These are phyloP conservation scores for Iguana delicatissima DNA, from an alignment of 2,797 vertebrate species.

Conservation along the genomic window DNA sequence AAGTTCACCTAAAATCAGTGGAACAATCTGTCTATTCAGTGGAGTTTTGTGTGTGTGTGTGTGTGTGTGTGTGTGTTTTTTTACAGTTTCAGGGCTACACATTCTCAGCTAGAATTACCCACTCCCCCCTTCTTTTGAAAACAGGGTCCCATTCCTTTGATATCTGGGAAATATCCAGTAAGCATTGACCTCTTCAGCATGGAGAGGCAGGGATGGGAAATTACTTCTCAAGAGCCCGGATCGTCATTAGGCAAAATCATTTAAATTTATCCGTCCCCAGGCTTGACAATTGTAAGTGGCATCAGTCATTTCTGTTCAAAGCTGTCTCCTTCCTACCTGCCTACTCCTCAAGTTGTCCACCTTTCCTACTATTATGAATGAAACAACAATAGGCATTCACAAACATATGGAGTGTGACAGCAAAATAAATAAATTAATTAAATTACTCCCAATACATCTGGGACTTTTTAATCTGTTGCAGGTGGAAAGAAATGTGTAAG, in stretches of 20 bases:
- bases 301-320: neutral
- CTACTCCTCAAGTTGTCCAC: conserved; percentile 48
- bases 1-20: neutral
- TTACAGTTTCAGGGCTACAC: neutral
- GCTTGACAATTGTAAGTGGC: neutral
- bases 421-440: conserved; percentile 45
- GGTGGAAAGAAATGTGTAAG: conserved; percentile 69
- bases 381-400: conserved; percentile 42
- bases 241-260: neutral
- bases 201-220: neutral
- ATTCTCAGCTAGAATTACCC: neutral
- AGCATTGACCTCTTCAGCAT: neutral
- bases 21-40: neutral
- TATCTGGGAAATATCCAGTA: neutral
- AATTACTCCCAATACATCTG: conserved; percentile 35
- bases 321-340: conserved; percentile 52
- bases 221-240: neutral
- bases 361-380: conserved; percentile 63
- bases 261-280: neutral
- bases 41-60: neutral
- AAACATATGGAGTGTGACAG: conserved; percentile 44
- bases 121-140: neutral
- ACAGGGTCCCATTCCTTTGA: neutral
- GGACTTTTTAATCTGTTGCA: conserved; percentile 67
- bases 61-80: no score